Evolutionary conservation across 2,888 invertebrate species (phyloP), one percentile per base, ranked within the genome.

Genomic region (Carpatolechia fugitivella): DNA sequence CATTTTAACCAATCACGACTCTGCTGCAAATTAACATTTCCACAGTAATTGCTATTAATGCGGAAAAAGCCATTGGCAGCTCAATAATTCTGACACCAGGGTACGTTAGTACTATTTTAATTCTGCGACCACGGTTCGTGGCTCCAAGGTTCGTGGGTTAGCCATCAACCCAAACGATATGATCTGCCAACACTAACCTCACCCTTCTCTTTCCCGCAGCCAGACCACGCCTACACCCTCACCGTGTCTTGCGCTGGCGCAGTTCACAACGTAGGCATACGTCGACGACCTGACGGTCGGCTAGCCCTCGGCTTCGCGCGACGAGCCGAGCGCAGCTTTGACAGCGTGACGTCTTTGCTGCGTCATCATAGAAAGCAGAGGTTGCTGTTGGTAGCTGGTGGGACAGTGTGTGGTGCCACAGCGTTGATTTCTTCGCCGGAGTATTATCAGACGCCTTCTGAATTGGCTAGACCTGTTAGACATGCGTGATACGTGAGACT

Each of bases 261-360:
- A 47, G 90, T 92, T 20, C 92, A 91, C 75, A 92, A 93, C 71
- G 87, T 93, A 18, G 91, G 91, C 30, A 87, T 92, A n/a, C 75
- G 91, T 0, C 80, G 91, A 8, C 80, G 91, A 6, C 69, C 82
- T 0, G 92, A 92, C 71, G 89, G 90, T 14, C 79, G 89, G 0
- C 78, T 92, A 13, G 91, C 92, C 0, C 80, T 92, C 44, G 93
- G 93, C 52, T 91, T 79, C 61, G 84, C 91, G 50, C 88, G 92
- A 54, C 74, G 80, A 40, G 88, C 90, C 6, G 92, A 92, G 66
- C 69, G 82, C 52, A 88, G 87, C 70, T 92, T 92, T 73, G 69
- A 75, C 35, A 88, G 87, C 68, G 78, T 92, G 50, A 77, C 90
- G 50, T 76, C 84, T 24, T 73, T 93, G 56, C 82, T 92, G 46